A percentile compares a stretch with the other conserved stretches of the same genome.
phyloP scores from a whole-genome alignment of 2,113 vertebrate genomes.

The Donacobius atricapilla region DNA sequence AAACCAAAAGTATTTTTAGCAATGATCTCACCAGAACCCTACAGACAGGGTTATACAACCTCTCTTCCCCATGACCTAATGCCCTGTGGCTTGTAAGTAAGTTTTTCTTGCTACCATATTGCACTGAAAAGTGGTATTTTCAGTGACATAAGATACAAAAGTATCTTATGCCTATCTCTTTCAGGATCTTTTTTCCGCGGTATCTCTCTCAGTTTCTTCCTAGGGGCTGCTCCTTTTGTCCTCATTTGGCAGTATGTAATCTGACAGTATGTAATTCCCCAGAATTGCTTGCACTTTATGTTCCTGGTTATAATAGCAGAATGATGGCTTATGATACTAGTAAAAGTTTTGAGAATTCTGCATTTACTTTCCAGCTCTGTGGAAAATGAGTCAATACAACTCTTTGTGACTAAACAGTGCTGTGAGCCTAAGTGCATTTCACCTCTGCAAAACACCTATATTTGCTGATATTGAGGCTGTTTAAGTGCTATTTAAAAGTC shows the following conservation, averaged over 20 bases:
- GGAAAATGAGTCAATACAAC: not conserved
- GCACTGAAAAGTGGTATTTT: not conserved
- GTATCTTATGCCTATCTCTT: not conserved
- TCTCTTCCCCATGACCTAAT: not conserved
- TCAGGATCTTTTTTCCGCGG: not conserved
- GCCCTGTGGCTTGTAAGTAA: not conserved
- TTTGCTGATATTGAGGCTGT: not conserved
- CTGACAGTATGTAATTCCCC: not conserved
- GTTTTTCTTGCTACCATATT: not conserved
- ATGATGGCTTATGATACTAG: not conserved
- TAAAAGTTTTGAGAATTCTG: not conserved
- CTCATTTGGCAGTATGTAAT: not conserved
- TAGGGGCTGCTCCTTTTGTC: not conserved
- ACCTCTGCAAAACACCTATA: not conserved
- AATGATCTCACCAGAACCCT: not conserved
- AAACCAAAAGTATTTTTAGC: not conserved
- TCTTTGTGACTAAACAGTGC: not conserved
- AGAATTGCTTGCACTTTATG: not conserved
- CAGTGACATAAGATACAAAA: too few species aligned
- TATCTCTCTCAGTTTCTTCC: not conserved
- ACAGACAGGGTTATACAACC: not conserved
- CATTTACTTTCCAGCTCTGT: not conserved
- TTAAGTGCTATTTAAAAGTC: not conserved
- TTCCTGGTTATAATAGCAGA: not conserved
- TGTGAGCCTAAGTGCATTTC: not conserved